Base-by-base conservation (phyloP, 2,113 vertebrate genomes). In the Psophia crepitans region DNA sequence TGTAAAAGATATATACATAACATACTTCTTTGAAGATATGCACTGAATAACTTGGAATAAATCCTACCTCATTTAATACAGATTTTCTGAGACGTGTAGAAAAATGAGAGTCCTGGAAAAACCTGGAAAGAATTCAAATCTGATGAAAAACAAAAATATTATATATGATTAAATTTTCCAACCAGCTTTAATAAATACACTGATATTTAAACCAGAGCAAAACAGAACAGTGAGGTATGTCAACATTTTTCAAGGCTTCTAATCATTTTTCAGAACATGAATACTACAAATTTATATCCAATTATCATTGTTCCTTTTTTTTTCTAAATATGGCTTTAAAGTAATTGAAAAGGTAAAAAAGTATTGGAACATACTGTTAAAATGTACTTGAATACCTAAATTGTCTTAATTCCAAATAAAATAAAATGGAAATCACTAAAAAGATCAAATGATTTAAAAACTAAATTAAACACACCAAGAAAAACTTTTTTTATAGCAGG, bases 131-230 rank as follows among this genome's bases (percentile, higher is more conserved):
- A 92, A 95, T 95, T 97, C 80, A 91, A 82, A 92, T 95, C 92
- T 95, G 89, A 97, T 96, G 94, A 95, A 96, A 97, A 95, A 5
- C 87, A 95, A 89, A 95, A 97, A 97, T 93, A 96, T 84, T 92
- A 60, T 87, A 91, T 91, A 58, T 82, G 95, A 94, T 95, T 97
- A 92, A 89, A 95, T 95, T 97, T 96, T 97, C 92, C 94, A 89
- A 89, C 69, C 77, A 91, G 89, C 86, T 95, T 97, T 92, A 94
- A 94, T 93, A 93, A 95, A 89, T 91, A 77, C 70, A 89, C 44
- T 5, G 5, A 95, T 97, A 96, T 97, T 95, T 96, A 94, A 96
- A 97, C 33, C 97, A 97, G 92, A 93, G 41, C 84, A 92, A 95
- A 95, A 89, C 87, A 97, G 80, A 78, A 57, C 37, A 57, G 69